Percentiles rank a stretch among this genome's conserved stretches.
Conservation (phyloP, 1,140 invertebrate species). For the Drosophila murphyi region DNA sequence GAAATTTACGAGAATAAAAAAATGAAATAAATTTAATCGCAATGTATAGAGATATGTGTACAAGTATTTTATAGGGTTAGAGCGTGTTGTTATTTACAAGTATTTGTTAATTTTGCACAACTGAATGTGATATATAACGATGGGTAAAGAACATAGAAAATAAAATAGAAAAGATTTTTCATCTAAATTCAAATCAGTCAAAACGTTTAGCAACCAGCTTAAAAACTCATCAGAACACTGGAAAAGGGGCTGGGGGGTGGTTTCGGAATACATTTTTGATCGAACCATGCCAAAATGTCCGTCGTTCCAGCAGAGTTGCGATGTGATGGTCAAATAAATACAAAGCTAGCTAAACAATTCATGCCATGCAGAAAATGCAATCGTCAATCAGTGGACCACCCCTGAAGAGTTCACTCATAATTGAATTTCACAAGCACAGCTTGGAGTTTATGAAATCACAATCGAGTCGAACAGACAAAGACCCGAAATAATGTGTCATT, state of each 20-base stretch:
- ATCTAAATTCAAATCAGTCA: constrained; percentile 80
- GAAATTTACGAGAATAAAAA: too few relatives aligned
- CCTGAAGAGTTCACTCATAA: constrained; percentile 58
- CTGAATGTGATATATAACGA: too few relatives aligned
- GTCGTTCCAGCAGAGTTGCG: constrained; percentile 57
- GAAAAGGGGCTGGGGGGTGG: neutral
- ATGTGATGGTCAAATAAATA: constrained; percentile 48
- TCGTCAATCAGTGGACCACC: constrained; percentile 66
- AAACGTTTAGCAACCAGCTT: constrained; percentile 81
- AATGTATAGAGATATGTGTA: too few relatives aligned
- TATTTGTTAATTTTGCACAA: too few relatives aligned
- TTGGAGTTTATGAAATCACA: constrained; percentile 46
- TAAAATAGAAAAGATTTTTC: constrained; percentile 42
- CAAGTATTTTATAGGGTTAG: too few relatives aligned
- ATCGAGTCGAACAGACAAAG: constrained; percentile 30
- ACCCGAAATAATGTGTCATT: constrained; percentile 33
- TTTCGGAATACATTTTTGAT: constrained; percentile 32
- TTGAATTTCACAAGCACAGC: constrained; percentile 61
- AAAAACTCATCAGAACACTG: constrained; percentile 70
- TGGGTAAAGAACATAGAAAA: neutral
- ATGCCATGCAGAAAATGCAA: constrained; percentile 58
- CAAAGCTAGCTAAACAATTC: constrained; percentile 49
- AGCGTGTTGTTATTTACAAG: too few relatives aligned
- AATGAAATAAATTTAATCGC: too few relatives aligned
- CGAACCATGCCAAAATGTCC: constrained; percentile 12